Base-by-base conservation (phyloP, 2,797 vertebrate genomes). In the Bovichtus variegatus region DNA sequence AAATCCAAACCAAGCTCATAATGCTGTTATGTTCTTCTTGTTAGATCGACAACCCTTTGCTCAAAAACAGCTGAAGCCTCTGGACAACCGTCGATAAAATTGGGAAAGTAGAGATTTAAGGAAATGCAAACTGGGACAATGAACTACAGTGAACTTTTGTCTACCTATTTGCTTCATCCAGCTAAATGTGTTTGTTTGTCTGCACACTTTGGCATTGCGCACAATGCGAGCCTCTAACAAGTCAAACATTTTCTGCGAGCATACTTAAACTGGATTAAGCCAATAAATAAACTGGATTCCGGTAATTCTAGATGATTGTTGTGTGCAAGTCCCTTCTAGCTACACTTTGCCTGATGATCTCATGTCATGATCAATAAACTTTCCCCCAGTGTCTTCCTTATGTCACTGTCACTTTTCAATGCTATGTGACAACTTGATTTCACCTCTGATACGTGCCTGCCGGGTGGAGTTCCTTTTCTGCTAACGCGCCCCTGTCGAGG, bases 401-500 rank as follows among this genome's bases (percentile, higher is more conserved):
- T 67, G 69, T 80, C 61, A 53, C 36, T 75, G 55, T 81, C 74
- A 69, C 77, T 78, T 51, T 53, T 46, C 25, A 76, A 23, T 34
- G 29, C 31, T 46, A 43, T 16, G 44, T 53, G 67, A 85, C 81
- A 81, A 57, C 58, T 73, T 77, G 46, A 77, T 81, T 83, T 87
- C 51, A 82, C 81, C 78, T 87, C 81, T 43, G 50, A 76, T 84
- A 74, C 69, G 27, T 74, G 76, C 84, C 87, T 82, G 65, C 69
- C 23, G 73, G 87, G 67, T 86, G 70, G 69, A 68, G 72, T 74
- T 89, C 66, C 69, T 85, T 79, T 83, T 81, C 84, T 76, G 75
- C 87, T 58, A 80, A 87, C 64, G 25, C 71, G 80, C 80, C 80
- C 76, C 71, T 76, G 66, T 87, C 57, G 87, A 78, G 71, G 86